Evolutionary conservation across 2,113 vertebrate genomes (phyloP).

Genomic region (Ciconia stormi): DNA sequence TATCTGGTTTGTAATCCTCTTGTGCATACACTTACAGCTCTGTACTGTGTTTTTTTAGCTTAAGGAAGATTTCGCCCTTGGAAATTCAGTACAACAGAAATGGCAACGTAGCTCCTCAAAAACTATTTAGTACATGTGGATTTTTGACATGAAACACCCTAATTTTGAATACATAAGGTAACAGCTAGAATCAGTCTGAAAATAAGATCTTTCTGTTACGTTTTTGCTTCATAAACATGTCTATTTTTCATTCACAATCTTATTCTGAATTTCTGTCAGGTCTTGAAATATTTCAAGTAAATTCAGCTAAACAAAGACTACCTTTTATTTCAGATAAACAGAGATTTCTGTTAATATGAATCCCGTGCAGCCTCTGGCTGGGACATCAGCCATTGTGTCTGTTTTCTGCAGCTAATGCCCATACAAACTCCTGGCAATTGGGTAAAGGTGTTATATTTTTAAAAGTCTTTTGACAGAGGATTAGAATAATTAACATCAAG

Average conservation of each 20-base stretch:
- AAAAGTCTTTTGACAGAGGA: not conserved
- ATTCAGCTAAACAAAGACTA: not conserved
- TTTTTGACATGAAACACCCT: not conserved
- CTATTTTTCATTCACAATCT: not conserved
- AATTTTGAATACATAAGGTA: not conserved
- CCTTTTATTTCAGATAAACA: not conserved
- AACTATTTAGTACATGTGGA: not conserved
- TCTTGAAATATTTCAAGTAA: not conserved
- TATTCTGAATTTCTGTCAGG: not conserved
- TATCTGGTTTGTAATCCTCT: not conserved
- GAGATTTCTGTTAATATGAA: not conserved
- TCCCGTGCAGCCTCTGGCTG: not conserved
- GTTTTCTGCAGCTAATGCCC: not conserved
- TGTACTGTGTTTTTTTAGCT: not conserved
- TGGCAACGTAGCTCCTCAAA: not conserved
- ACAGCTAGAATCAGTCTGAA: not conserved
- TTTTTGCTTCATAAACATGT: not conserved
- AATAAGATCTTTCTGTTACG: not conserved
- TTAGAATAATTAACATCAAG: not conserved
- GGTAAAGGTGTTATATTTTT: not conserved
- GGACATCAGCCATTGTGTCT: not conserved
- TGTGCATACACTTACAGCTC: not conserved
- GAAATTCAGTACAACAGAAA: not conserved
- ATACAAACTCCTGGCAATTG: not conserved
- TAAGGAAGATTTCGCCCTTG: not conserved